Evolutionary conservation across 2,113 vertebrate species (phyloP), one percentile per base, ranked within the genome.

Genomic region (Osmerus mordax): DNA sequence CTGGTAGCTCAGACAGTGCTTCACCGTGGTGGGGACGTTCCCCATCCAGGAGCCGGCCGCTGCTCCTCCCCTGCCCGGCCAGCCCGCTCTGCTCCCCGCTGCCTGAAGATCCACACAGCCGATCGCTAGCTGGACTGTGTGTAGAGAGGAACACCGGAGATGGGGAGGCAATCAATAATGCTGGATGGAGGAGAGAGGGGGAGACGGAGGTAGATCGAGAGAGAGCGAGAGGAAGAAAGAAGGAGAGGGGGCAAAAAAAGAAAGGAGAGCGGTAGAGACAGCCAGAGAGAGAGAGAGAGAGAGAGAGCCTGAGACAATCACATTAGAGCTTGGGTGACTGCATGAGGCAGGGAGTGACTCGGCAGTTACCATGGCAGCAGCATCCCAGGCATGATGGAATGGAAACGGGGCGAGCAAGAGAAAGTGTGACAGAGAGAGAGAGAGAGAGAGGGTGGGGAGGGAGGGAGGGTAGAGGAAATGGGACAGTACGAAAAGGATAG

Each of bases 1-100:
- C 83, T 94, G 93, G 83, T 93, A 91, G 92, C 93, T 95, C 84
- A 96, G 90, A 81, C 95, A 97, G 77, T 95, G 95, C 89, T 97
- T 96, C 85, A 95, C 91, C 2, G 94, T 90, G 1, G 91, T 84
- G 53, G 95, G 94, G 74, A 95, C 79, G 81, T 93, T 95, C 79
- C 95, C 96, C 95, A 97, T 97, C 79, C 73, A 62, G 72, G 71
- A 68, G 73, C 70, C 41, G 53, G 72, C 70, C 69, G 29, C 6
- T 82, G 72, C 70, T 61, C 61, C 36, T n/a, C 29, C 52, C 6
- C 67, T n/a, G 21, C 21, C 59, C 18, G 41, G 41, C 41, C 41
- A 2, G 41, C 41, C 36, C 9, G 41, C 41, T 47, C 41, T 47
- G 41, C 41, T 47, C 5, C 41, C 41, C 7, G 41, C 41, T 11